Evolutionary conservation across 2,797 vertebrate genomes (phyloP).

Genomic region (Thalassophryne amazonica): DNA sequence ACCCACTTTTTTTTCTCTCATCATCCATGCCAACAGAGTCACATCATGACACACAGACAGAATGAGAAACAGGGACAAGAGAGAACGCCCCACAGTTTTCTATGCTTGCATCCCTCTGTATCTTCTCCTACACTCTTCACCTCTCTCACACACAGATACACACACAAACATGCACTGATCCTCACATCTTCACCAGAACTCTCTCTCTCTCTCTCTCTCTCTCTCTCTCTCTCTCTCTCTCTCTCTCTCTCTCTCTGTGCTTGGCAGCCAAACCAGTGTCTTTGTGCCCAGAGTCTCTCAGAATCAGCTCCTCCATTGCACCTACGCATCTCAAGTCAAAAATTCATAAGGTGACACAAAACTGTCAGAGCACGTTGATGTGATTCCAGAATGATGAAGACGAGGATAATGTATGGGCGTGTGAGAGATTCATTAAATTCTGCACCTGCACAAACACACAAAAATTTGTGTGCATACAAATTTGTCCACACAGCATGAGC

Average conservation of each 20-base stretch:
- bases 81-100: background rate
- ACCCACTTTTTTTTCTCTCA: conserved; percentile 39
- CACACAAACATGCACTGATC: no score
- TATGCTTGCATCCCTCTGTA: background rate
- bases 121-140: background rate
- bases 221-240: background rate
- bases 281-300: conserved; percentile 47
- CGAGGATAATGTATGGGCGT: background rate
- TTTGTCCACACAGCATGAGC: background rate
- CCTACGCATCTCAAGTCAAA: conserved; percentile 71
- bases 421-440: conserved; percentile 4
- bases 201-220: conserved; percentile 21
- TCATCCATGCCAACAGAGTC: conserved; percentile 52
- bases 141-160: background rate
- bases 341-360: conserved; percentile 71
- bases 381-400: conserved; percentile 45
- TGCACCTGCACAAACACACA: background rate
- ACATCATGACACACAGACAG: conserved; percentile 25
- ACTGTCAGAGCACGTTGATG: conserved; percentile 64
- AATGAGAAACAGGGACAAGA: background rate
- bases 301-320: conserved; percentile 58
- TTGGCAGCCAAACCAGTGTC: conserved; percentile 58
- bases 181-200: conserved; percentile 30
- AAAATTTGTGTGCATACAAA: background rate
- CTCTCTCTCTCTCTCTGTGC: conserved; percentile 4